Conservation (phyloP, 2,888 invertebrate species). For the Eupithecia tripunctaria region DNA sequence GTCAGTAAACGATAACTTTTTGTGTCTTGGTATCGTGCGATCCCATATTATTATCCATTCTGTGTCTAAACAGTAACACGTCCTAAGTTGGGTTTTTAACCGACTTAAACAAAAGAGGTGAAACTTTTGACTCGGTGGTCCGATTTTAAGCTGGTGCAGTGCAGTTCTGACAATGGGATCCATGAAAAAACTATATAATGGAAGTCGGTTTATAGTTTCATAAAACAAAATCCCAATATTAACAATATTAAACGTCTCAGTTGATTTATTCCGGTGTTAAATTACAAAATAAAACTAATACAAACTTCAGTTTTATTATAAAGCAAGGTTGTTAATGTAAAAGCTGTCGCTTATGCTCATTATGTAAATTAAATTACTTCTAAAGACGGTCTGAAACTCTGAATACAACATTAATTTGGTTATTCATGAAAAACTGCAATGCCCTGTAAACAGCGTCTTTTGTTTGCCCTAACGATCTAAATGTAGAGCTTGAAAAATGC, state of each 20-base stretch:
- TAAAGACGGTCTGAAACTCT: conserved; percentile 18
- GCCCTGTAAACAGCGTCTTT: conserved; percentile 38
- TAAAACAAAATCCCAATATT: no score
- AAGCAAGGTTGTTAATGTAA: conserved; percentile 2
- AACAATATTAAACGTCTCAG: not conserved
- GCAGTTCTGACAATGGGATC: no score
- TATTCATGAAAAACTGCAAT: conserved; percentile 35
- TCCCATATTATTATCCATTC: not conserved
- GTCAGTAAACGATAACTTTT: not conserved
- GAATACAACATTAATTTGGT: conserved; percentile 21
- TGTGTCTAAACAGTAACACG: not conserved
- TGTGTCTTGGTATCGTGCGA: not conserved
- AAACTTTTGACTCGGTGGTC: no score
- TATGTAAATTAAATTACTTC: conserved; percentile 15
- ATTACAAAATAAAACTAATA: not conserved
- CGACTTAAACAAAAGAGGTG: no score
- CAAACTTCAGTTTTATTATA: not conserved
- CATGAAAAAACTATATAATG: no score
- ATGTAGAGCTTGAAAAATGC: conserved; percentile 51
- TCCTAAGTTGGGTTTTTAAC: not conserved
- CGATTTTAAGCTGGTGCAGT: no score
- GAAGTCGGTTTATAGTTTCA: no score
- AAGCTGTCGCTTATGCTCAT: conserved; percentile 9
- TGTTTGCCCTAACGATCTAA: conserved; percentile 51
- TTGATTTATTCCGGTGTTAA: not conserved